Conservation (phyloP, 2,113 vertebrate species). For the Callaeas wilsoni region DNA sequence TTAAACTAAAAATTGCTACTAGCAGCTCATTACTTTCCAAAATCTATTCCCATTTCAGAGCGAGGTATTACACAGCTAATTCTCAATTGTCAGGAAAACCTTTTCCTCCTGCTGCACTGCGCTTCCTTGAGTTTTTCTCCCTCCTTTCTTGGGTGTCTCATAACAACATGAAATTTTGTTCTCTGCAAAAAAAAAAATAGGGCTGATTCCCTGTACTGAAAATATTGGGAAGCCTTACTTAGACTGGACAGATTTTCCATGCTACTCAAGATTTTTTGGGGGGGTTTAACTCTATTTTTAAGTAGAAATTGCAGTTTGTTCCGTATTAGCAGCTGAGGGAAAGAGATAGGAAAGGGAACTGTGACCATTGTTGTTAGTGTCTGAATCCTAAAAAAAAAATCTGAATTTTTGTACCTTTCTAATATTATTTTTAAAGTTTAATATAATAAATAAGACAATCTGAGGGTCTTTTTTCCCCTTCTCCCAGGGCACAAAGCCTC, state of each 20-base stretch:
- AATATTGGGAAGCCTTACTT: background rate
- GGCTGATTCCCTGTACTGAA: background rate
- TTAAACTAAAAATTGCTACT: background rate
- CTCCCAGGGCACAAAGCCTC: background rate
- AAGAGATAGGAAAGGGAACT: background rate
- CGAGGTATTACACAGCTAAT: background rate
- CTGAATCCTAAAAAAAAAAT: background rate
- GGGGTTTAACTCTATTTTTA: background rate
- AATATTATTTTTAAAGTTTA: background rate
- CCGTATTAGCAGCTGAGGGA: background rate
- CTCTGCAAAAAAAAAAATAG: background rate
- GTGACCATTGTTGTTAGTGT: background rate
- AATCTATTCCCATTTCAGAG: background rate
- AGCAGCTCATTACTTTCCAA: background rate
- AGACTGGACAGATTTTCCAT: background rate
- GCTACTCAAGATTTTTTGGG: background rate
- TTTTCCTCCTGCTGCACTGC: background rate
- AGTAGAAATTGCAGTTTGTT: background rate
- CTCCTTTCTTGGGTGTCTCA: accelerated
- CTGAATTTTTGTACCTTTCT: background rate
- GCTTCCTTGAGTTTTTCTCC: background rate
- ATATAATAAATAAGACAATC: background rate
- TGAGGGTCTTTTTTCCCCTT: background rate
- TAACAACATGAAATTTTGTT: background rate
- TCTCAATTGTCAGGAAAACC: background rate